Base-by-base conservation (phyloP, 1,140 invertebrate genomes). In the Aphelenchoides fujianensis region DNA sequence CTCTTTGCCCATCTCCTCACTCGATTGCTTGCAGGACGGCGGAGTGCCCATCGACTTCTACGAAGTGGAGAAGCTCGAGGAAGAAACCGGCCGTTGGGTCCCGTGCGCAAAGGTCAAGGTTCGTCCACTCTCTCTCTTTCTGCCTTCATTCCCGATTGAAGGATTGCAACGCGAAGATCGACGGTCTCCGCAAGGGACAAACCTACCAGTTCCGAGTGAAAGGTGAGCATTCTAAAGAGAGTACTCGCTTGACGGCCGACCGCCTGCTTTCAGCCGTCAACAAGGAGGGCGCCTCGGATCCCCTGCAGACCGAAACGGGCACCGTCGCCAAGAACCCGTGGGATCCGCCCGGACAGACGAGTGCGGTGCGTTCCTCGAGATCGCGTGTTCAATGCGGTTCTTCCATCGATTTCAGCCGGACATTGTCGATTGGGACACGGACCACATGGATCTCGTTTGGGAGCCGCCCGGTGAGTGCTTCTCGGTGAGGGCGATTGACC, bases 171-270 rank as follows among this genome's bases (percentile, higher is more conserved):
- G 89, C 89, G 35, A 89, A 89, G 19, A 92, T 98, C 74, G 91
- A 93, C 82, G 93, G 93, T 32, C 88, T 99, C 0, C 94, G 93
- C 9, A 93, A 94, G 0, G 95, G 95, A 78, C 97, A 98, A 86
- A 94, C 93, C 79, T 98, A 98, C 86, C 96, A 97, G 86, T 96
- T 98, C 88, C 89, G 96, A 54, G 95, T 99, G 0, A 95, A 94
- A 79, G 96, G 95, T 37, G 77, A 85, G n/a, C 86, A 86, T 73
- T 68, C 55, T 67, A n/a, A n/a, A n/a, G n/a, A n/a, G n/a, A n/a
- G n/a, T n/a, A n/a, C n/a, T n/a, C n/a, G n/a, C n/a, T n/a, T n/a
- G n/a, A n/a, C n/a, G n/a, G n/a, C n/a, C n/a, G n/a, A n/a, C 5
- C 16, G 5, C 19, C 34, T 16, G 62, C 41, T 66, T 48, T 66